Percentiles rank a stretch among this genome's conserved stretches.
Conservation (phyloP, 2,797 vertebrate species). For the Fringilla coelebs region DNA sequence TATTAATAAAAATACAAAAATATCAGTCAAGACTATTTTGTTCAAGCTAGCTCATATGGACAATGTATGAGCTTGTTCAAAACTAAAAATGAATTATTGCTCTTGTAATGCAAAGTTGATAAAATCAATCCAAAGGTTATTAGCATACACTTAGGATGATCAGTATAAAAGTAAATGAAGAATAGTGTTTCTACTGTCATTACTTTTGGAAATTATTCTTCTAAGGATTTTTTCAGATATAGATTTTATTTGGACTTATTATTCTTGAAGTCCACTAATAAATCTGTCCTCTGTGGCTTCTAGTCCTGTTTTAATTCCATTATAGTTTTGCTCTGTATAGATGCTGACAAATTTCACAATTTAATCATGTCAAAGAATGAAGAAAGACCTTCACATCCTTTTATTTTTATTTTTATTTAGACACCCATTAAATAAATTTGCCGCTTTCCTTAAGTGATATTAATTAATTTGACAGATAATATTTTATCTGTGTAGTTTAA, state of each 20-base stretch:
- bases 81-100: background rate
- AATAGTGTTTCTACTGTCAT: background rate
- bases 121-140: background rate
- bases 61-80: background rate
- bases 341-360: background rate
- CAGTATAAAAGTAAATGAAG: background rate
- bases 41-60: background rate
- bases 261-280: background rate
- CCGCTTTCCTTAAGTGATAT: background rate
- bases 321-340: background rate
- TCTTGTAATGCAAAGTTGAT: background rate
- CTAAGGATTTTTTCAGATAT: background rate
- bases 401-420: background rate
- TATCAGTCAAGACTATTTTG: background rate
- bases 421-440: background rate
- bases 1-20: background rate
- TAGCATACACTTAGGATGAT: background rate
- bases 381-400: background rate
- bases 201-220: background rate
- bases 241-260: background rate
- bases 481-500: background rate
- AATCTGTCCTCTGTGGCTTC: background rate
- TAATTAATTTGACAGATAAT: background rate
- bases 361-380: background rate
- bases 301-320: background rate